phyloP scores from a whole-genome alignment of 2,113 vertebrate species.

The Brienomyrus brachyistius region DNA sequence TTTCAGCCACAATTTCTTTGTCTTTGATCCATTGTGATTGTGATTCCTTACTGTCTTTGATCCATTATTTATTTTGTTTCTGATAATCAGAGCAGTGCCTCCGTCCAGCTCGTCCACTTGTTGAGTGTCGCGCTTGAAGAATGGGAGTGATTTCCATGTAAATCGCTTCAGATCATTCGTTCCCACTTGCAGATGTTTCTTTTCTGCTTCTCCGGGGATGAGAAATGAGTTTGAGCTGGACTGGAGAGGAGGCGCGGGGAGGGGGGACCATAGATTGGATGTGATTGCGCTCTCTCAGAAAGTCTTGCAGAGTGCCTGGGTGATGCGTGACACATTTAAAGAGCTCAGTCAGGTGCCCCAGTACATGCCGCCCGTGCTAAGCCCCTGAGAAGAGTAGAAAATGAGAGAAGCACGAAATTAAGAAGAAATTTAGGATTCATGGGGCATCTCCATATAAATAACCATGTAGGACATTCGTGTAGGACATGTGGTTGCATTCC shows the following conservation, averaged over 20 bases:
- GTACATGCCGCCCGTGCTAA: slow-evolving; percentile 34
- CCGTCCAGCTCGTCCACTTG: slow-evolving; percentile 2
- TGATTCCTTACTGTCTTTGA: background rate
- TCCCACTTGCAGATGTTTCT: background rate
- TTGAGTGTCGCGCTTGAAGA: slow-evolving; percentile 43
- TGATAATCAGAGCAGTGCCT: background rate
- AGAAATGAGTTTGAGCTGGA: slow-evolving; percentile 63
- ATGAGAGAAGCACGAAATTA: slow-evolving; percentile 25
- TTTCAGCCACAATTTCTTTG: background rate
- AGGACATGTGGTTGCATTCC: background rate
- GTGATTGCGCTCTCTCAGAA: slow-evolving; percentile 56
- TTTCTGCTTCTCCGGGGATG: slow-evolving; percentile 34
- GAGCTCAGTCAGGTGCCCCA: slow-evolving; percentile 49
- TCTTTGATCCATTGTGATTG: slow-evolving; percentile 8
- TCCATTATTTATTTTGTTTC: slow-evolving; percentile 8
- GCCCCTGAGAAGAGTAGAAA: background rate
- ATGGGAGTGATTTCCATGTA: slow-evolving; percentile 65
- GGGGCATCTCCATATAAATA: slow-evolving; percentile 58
- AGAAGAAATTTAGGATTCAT: slow-evolving; percentile 24
- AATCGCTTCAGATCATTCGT: slow-evolving; percentile 57
- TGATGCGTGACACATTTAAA: slow-evolving; percentile 57
- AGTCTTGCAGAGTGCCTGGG: slow-evolving; percentile 44
- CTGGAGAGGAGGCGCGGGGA: slow-evolving; percentile 18
- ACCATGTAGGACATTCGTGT: slow-evolving; percentile 28
- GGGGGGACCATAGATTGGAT: slow-evolving; percentile 34